Evolutionary conservation across 1,140 invertebrate species (phyloP).

Genomic region (Solen grandis): DNA sequence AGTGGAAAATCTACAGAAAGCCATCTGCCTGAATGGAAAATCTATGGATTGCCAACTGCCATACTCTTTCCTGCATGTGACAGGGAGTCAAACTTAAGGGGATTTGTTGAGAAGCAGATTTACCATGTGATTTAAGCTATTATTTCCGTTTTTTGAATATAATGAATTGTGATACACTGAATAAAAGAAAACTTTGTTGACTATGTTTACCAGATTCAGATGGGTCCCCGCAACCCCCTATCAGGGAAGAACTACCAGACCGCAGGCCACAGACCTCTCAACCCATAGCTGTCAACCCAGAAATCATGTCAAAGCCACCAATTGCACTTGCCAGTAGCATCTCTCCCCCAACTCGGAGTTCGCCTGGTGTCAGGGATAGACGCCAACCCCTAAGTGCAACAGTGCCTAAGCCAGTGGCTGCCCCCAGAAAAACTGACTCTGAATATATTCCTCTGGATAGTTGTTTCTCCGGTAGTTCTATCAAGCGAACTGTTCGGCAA

Average conservation of each 20-base stretch:
- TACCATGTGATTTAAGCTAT: no score
- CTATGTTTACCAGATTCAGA: slow-evolving; percentile 45
- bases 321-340: neutral
- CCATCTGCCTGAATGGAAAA: no score
- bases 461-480: slow-evolving; percentile 91
- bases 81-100: no score
- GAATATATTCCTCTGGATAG: slow-evolving; percentile 86
- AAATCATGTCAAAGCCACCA: slow-evolving; percentile 21
- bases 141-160: no score
- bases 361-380: neutral
- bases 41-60: no score
- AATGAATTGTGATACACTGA: no score
- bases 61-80: no score
- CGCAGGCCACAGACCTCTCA: slow-evolving; percentile 16
- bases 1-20: no score
- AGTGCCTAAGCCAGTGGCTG: neutral
- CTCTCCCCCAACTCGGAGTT: neutral
- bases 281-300: slow-evolving; percentile 27
- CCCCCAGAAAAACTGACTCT: neutral
- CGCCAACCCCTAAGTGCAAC: neutral
- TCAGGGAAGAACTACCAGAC: slow-evolving; percentile 9
- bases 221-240: slow-evolving; percentile 10
- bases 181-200: no score
- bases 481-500: slow-evolving; percentile 65
- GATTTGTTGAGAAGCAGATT: no score